These are phyloP conservation scores for Sturnira hondurensis DNA, from an alignment of 2,113 vertebrate species.

Conservation along the genomic window DNA sequence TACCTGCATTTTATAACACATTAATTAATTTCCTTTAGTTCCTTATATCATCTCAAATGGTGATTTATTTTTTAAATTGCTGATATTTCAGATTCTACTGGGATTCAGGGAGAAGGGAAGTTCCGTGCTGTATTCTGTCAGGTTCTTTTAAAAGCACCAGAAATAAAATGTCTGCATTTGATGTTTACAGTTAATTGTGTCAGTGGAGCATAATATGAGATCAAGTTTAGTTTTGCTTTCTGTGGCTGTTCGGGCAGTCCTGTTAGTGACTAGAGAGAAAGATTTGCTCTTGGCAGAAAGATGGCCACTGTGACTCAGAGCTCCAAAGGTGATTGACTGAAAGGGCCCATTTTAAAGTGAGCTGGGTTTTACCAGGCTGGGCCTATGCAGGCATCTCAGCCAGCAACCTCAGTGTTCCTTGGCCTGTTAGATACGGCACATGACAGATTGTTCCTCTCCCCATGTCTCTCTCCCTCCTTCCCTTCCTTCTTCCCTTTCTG, in stretches of 20 bases:
- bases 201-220: not conserved
- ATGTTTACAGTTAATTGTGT: not conserved
- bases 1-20: not conserved
- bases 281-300: slow-evolving; percentile 8
- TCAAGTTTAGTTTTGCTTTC: not conserved
- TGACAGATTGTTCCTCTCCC: rapidly evolving
- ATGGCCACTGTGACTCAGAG: not conserved
- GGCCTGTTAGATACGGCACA: rapidly evolving
- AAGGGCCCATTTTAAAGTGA: not conserved
- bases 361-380: not conserved
- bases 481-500: not conserved
- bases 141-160: slow-evolving; percentile 1
- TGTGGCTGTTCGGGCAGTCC: not conserved
- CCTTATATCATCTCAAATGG: slow-evolving; percentile 1
- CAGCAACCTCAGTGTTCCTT: rapidly evolving
- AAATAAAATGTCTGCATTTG: slow-evolving; percentile 5
- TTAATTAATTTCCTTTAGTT: slow-evolving; percentile 53
- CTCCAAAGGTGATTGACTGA: not conserved
- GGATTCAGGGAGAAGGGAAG: not conserved
- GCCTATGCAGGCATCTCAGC: not conserved
- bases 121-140: slow-evolving; percentile 1
- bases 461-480: too few relatives aligned
- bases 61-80: slow-evolving; percentile 20
- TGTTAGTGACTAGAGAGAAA: not conserved
- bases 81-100: slow-evolving; percentile 23